A percentile compares a stretch with the other conserved stretches of the same genome.
These are phyloP conservation scores for Apis mellifera DNA, from an alignment of 1,140 invertebrate species.

Conservation along the genomic window Amel_HAv3.1 CM009942.2:5294501-5295000, in stretches of 20 bases:
- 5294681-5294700: not conserved
- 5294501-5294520: not conserved
- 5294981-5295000: too few relatives aligned
- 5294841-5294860: constrained; percentile 32
- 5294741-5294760: not conserved
- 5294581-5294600: constrained; percentile 19
- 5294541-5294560: constrained; percentile 14
- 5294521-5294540: not conserved
- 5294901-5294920: too few relatives aligned
- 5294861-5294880: constrained; percentile 26
- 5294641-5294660: constrained; percentile 33
- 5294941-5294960: too few relatives aligned
- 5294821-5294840: not conserved
- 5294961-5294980: too few relatives aligned
- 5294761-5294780: constrained; percentile 33
- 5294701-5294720: constrained; percentile 19
- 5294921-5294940: too few relatives aligned
- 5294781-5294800: constrained; percentile 7
- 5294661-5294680: too few relatives aligned
- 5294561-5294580: not conserved
- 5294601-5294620: constrained; percentile 19
- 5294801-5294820: not conserved
- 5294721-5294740: constrained; percentile 2
- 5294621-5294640: constrained; percentile 14
- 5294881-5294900: too few relatives aligned